A percentile compares a stretch with the other conserved stretches of the same genome.
Conservation (phyloP, 2,888 invertebrate species). For the Nineta flava region DNA sequence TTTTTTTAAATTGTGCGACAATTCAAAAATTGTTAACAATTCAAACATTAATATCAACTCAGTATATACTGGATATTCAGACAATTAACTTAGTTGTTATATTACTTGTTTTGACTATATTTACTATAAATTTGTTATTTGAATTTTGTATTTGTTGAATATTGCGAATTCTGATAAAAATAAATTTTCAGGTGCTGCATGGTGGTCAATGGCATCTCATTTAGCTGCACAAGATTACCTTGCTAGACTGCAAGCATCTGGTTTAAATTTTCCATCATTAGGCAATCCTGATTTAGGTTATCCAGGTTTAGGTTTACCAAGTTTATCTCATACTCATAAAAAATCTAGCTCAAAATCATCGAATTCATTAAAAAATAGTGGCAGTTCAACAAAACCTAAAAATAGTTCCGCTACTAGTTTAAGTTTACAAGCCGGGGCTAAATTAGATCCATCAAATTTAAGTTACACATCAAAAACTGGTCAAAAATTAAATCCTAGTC, state of each 20-base stretch:
- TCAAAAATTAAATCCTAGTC: constrained; percentile 8
- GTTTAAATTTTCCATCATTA: constrained; percentile 50
- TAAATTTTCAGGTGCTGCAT: constrained; percentile 48
- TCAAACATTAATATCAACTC: no score
- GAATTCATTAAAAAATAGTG: constrained; percentile 18
- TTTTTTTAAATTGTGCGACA: no score
- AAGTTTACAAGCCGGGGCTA: constrained; percentile 13
- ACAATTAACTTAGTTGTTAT: no score
- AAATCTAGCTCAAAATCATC: constrained; percentile 10
- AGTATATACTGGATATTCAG: no score
- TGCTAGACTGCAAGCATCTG: constrained; percentile 66
- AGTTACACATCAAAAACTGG: constrained; percentile 6
- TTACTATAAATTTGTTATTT: no score
- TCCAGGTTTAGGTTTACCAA: constrained; percentile 36
- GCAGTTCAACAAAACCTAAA: constrained; percentile 12
- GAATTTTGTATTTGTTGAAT: no score
- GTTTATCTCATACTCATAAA: constrained; percentile 26
- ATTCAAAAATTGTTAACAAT: no score
- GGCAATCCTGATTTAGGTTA: constrained; percentile 40
- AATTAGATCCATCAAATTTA: constrained; percentile 13
- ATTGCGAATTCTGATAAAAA: not conserved
- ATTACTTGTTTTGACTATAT: no score
- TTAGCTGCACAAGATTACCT: constrained; percentile 79
- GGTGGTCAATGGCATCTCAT: constrained; percentile 87
- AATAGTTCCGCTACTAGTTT: constrained; percentile 14